These are phyloP conservation scores for Coryphaenoides rupestris DNA, from an alignment of 2,113 vertebrate genomes.

Conservation along the genomic window DNA sequence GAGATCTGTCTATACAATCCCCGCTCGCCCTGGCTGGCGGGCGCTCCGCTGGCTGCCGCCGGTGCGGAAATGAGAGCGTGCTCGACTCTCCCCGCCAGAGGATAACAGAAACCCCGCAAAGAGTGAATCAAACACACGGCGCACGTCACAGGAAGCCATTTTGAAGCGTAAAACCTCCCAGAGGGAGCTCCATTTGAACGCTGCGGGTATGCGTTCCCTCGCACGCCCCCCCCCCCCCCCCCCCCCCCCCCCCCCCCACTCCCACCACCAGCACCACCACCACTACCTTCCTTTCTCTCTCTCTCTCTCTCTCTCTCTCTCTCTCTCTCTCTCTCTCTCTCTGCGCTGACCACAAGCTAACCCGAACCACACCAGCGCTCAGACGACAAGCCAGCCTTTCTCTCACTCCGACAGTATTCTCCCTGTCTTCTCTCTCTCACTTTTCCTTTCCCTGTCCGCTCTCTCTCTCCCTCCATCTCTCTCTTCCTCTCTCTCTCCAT, in stretches of 20 bases:
- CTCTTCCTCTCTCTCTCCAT: conserved; percentile 16
- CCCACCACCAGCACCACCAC: too few relatives aligned
- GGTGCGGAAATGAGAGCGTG: conserved; percentile 81
- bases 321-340: conserved; percentile 54
- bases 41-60: conserved; percentile 78
- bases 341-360: conserved; percentile 73
- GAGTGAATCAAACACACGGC: conserved; percentile 81
- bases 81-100: conserved; percentile 77
- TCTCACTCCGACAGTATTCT: conserved; percentile 48
- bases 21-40: conserved; percentile 66
- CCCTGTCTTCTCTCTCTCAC: conserved; percentile 14
- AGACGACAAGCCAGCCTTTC: conserved; percentile 73
- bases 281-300: conserved; percentile 35
- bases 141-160: conserved; percentile 83
- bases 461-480: conserved; percentile 54
- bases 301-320: conserved; percentile 33
- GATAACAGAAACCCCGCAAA: conserved; percentile 81
- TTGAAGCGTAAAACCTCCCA: conserved; percentile 80
- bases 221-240: conserved; percentile 58
- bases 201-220: conserved; percentile 70
- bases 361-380: conserved; percentile 74
- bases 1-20: conserved; percentile 78
- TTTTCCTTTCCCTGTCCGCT: conserved; percentile 3
- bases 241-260: conserved; percentile 33
- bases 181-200: conserved; percentile 77